These are phyloP conservation scores for Ibycter americanus DNA, from an alignment of 2,797 vertebrate genomes.

Conservation along the genomic window DNA sequence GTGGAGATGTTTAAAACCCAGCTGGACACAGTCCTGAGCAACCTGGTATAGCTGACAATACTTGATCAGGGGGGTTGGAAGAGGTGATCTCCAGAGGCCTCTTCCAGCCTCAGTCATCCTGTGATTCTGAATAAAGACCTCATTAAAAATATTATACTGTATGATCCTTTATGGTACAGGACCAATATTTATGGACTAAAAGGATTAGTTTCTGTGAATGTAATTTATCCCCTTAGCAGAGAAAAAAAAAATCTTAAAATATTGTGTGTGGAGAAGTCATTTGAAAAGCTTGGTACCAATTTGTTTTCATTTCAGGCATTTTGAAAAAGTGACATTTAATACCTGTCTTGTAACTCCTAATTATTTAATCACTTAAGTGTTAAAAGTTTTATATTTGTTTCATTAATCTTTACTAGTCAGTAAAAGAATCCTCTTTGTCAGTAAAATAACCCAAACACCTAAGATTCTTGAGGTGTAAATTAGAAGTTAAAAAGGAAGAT, in stretches of 20 bases:
- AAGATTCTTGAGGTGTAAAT: background rate
- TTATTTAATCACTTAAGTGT: background rate
- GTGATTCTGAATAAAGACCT: background rate
- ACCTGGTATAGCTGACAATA: background rate
- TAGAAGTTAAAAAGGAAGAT: background rate
- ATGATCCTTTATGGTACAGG: background rate
- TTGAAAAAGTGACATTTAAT: background rate
- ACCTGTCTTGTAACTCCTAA: background rate
- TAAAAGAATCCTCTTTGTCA: background rate
- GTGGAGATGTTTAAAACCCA: too few relatives aligned
- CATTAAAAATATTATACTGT: background rate
- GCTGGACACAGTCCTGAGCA: background rate
- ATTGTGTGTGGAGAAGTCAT: background rate
- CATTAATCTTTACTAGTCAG: background rate
- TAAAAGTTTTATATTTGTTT: background rate
- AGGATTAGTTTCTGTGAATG: background rate
- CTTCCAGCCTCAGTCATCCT: background rate
- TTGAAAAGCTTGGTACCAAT: background rate
- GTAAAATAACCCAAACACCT: background rate
- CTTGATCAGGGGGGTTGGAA: background rate
- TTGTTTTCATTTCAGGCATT: background rate
- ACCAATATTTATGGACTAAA: background rate
- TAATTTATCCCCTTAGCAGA: background rate
- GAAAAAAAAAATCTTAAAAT: background rate
- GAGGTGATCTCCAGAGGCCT: background rate